Evolutionary conservation across 2,797 vertebrate species (phyloP).

Genomic region (Huso huso): DNA sequence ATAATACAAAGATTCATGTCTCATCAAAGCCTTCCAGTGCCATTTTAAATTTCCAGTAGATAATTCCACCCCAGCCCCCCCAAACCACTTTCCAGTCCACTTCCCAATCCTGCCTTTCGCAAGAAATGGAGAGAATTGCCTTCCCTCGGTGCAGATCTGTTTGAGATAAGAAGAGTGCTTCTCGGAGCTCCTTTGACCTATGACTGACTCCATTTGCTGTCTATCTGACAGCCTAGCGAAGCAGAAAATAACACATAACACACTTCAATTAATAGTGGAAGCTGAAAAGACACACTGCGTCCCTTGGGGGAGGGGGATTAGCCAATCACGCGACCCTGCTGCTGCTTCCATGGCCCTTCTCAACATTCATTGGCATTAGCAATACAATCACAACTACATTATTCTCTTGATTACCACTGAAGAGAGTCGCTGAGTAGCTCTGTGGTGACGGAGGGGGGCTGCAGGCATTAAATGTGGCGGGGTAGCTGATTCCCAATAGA

Average conservation of each 20-base stretch:
- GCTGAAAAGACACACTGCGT: conserved; percentile 58
- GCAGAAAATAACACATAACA: conserved; percentile 77
- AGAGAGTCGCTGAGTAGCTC: too few species aligned
- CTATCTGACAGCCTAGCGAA: conserved; percentile 57
- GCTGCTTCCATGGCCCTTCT: conserved; percentile 14
- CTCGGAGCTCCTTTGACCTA: conserved; percentile 51
- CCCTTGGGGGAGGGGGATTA: conserved; percentile 52
- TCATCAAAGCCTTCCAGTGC: too few species aligned
- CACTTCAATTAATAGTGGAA: conserved; percentile 66
- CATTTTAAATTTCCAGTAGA: too few species aligned
- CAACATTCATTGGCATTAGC: conserved; percentile 67
- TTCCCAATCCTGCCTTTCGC: too few species aligned
- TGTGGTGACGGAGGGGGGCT: too few species aligned
- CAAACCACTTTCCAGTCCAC: not conserved
- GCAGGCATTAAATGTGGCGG: too few species aligned
- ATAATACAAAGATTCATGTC: too few species aligned
- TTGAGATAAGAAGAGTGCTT: conserved; percentile 4
- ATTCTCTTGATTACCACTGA: conserved; percentile 31
- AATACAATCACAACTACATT: conserved; percentile 61
- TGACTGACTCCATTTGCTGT: conserved; percentile 49
- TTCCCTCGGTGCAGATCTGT: not conserved
- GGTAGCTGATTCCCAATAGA: too few species aligned
- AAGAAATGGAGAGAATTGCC: too few species aligned
- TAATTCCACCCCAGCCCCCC: too few species aligned
- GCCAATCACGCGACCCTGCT: conserved; percentile 41